Base-by-base conservation (phyloP, 2,888 invertebrate species). In the Stegophylla sp. region DNA sequence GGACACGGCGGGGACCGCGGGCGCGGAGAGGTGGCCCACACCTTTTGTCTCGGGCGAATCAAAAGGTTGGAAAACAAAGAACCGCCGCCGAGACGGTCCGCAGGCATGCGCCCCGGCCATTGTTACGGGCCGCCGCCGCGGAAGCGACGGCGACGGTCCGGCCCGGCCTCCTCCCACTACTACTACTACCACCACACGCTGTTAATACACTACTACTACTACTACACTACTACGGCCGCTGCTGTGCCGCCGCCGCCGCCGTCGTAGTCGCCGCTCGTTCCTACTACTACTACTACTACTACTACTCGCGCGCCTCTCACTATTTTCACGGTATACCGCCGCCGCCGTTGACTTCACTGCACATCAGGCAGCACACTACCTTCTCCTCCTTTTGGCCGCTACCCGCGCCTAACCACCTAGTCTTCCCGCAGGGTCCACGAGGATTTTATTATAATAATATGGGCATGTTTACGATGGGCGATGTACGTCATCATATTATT, bases 81-180 rank as follows among this genome's bases (percentile, higher is more conserved):
- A 66, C 77, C 67, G 77, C 79, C 61, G 79, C 48, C 69, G 69
- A 79, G 69, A 63, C 79, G 79, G 71, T 71, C 71, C 51, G 79
- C 79, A 79, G 79, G 79, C 79, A 79, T 79, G 79, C 79, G 79
- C 79, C 79, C 79, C 79, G 71, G 79, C 79, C 79, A 79, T 79
- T 79, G 79, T 79, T 79, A 61, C 48, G 79, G 59, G 51, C 64
- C 41, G 75, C 75, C 75, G 75, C 45, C 73, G 3, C 61, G 61
- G 10, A 28, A 45, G 26, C 74, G 61, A 10, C 73, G 73, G 10
- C 61, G 73, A 59, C 66, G 56, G 76, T 75, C 61, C 34, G 74
- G 76, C 76, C 76, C 66, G 77, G 67, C 71, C 69, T 28, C 79
- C 79, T 59, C 48, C 79, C 63, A 45, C 79, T 59, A 72, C 28